Evolutionary conservation across 2,888 invertebrate species (phyloP).

Genomic region (Sussaba pulchella): DNA sequence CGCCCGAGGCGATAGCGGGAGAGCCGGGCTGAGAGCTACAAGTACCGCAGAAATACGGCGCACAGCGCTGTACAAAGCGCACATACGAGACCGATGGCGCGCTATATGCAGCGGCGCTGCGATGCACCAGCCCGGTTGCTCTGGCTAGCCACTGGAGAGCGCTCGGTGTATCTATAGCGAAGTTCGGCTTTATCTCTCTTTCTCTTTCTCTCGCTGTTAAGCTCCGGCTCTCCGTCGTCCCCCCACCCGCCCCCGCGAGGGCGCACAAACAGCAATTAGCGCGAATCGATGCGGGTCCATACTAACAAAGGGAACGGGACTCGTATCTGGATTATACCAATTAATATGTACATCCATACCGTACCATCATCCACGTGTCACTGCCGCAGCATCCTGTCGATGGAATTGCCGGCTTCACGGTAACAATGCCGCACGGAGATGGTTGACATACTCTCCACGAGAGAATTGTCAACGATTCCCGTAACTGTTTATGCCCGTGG

Average conservation of each 20-base stretch:
- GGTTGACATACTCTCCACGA: slow-evolving; percentile 6
- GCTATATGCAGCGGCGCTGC: neutral
- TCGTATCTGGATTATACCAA: slow-evolving; percentile 62
- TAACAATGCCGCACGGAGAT: slow-evolving; percentile 5
- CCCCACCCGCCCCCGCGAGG: slow-evolving; percentile 4
- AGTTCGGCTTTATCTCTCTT: neutral
- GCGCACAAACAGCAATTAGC: slow-evolving; percentile 63
- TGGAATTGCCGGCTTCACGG: slow-evolving; percentile 20
- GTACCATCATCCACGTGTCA: slow-evolving; percentile 50
- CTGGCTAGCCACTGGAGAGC: too few relatives aligned
- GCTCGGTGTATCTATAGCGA: too few relatives aligned
- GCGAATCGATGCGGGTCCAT: slow-evolving; percentile 65
- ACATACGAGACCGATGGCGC: neutral
- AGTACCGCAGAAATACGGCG: neutral
- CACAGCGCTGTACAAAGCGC: neutral
- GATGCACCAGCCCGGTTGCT: too few relatives aligned
- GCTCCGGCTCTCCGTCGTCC: neutral
- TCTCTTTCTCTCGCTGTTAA: neutral
- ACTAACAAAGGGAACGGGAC: slow-evolving; percentile 63
- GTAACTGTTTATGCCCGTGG: neutral
- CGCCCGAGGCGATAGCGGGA: neutral
- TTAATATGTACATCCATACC: slow-evolving; percentile 61
- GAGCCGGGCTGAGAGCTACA: slow-evolving; percentile 1
- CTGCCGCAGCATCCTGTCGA: neutral
- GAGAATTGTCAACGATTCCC: neutral